Evolutionary conservation across 1,140 invertebrate species (phyloP), one percentile per base, ranked within the genome.

Genomic region (Marisa cornuarietis): DNA sequence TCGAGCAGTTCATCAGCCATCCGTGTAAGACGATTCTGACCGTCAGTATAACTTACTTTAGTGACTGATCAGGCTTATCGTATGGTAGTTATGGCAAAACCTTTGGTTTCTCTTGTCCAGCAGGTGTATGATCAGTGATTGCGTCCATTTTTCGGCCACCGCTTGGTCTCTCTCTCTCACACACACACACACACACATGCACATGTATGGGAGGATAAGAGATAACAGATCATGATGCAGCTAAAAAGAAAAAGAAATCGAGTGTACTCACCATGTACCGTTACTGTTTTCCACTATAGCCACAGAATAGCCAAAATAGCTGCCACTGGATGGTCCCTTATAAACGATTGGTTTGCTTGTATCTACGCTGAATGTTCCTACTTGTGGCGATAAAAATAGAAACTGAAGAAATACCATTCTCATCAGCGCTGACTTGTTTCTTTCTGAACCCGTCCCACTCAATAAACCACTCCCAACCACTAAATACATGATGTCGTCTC

Each of bases 261-360:
- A 77, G 1, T 62, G n/a, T 13, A 86, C 85, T 83, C 76, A 86
- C 85, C 81, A 81, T 3, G 79, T 79, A 0, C 83, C 83, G 42
- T 83, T 61, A 18, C 71, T 78, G 62, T 83, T 86, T 66, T 83
- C 78, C 71, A 86, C 54, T 20, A 86, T 80, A 14, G 80, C 85
- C 20, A 86, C 83, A 14, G 85, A 83, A 76, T 85, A 86, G 76
- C 85, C 85, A 69, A 86, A 86, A 76, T 82, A 85, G 69, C 82
- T 85, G 79, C 80, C 78, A 58, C 11, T 58, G 97, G 97, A 88
- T 95, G 96, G 18, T 97, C 98, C 90, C 90, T 98, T 26, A 96
- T 97, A 58, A 94, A 96, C 11, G 92, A 98, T 74, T 96, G 98
- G 92, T 96, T 96, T 7, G 95, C 95, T 13, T 96, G 97, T 92